Conservation (phyloP, 2,888 invertebrate species). For the Pterobdella sp. region DNA sequence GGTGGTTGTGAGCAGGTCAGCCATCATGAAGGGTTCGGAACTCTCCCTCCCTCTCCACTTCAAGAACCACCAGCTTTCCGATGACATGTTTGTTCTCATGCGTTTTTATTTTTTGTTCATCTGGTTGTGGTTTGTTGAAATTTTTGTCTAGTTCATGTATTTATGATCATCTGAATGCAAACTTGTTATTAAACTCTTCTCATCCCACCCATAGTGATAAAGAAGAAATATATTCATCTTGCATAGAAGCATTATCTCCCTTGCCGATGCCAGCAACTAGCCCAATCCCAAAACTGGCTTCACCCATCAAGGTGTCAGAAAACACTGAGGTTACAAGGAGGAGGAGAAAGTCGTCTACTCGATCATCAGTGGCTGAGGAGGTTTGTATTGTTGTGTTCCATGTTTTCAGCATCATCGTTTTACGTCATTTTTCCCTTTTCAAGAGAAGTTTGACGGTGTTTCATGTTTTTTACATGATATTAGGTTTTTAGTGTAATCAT, state of each 20-base stretch:
- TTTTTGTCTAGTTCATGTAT: background rate
- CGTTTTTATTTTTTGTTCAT: background rate
- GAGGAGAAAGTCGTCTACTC: constrained; percentile 14
- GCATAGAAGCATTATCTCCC: background rate
- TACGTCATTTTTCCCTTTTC: background rate
- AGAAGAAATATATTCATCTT: background rate
- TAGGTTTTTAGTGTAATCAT: too few species aligned
- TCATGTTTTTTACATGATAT: too few species aligned
- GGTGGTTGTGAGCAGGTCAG: constrained; percentile 7
- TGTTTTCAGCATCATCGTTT: background rate
- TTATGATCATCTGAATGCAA: background rate
- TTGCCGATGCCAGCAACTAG: background rate
- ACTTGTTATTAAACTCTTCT: background rate
- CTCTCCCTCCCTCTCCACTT: constrained; percentile 24
- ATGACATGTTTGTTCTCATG: background rate
- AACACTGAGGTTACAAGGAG: background rate
- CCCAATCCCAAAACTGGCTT: background rate
- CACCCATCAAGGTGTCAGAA: background rate
- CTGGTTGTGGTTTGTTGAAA: background rate
- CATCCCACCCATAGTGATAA: background rate
- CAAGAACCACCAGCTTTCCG: background rate
- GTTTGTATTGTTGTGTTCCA: background rate
- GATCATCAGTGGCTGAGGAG: background rate
- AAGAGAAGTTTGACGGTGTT: background rate
- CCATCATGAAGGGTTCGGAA: constrained; percentile 18